Evolutionary conservation across 2,113 vertebrate species (phyloP), one percentile per base, ranked within the genome.

Genomic region (Phrynosoma platyrhinos): DNA sequence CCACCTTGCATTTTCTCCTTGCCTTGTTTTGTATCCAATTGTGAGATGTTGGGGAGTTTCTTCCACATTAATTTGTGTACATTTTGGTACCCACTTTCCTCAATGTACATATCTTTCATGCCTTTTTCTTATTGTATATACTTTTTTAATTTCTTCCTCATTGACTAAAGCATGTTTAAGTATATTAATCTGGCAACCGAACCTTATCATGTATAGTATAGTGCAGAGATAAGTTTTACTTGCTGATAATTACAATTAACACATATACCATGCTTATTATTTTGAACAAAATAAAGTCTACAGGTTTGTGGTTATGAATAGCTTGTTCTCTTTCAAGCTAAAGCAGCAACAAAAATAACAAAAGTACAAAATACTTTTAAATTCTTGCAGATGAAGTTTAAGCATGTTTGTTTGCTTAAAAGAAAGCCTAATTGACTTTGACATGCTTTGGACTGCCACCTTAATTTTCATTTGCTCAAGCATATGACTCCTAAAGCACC

Each of bases 391-490:
- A n/a, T 16, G 20, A 72, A 74, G 74, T 27, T 68, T 62, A 42
- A 62, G 27, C 36, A 74, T 75, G 69, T 71, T 71, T 27, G 27
- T 75, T 84, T 74, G 4, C 52, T 84, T n/a, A 84, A 27, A 79
- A 79, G 47, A 27, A 10, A 1, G 64, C 47, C 69, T 32, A 79
- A 55, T 72, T 64, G 53, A 62, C 42, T 74, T 81, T 47, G 68
- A 74, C 36, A 42, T 74, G 27, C 32, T 81, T 74, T 23, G 53
- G 30, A 82, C 14, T 13, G 25, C 27, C 81, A 53, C 5, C 71
- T 81, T 87, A 81, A 72, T 81, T 58, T 81, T 62, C 52, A 81
- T 81, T 81, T 81, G 36, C 27, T 81, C 53, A 74, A 72, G 18
- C 4, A 74, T 30, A 74, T 18, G 21, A 8, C 55, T 76, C 83